Base-by-base conservation (phyloP, 2,797 vertebrate genomes). In the Hippocampus kuda region DNA sequence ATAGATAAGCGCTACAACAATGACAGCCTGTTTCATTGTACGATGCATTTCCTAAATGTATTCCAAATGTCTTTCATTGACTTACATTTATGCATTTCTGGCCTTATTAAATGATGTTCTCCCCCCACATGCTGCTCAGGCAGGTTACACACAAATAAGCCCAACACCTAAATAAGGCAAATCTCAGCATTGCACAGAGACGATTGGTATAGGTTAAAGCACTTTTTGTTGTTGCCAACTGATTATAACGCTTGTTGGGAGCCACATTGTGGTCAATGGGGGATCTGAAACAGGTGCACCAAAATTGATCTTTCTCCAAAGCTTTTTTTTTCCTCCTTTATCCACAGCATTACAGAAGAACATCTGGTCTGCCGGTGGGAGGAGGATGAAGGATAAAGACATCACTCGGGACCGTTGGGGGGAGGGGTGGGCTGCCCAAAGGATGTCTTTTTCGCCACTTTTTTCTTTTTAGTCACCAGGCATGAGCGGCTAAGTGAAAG, bases 361-460 rank as follows among this genome's bases (percentile, higher is more conserved):
- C 83, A 89, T 87, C 83, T 88, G 87, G 79, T 49, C 69, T 67
- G 71, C 72, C 72, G 72, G 72, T 66, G 54, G 74, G 79, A 82
- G 74, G 72, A 76, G 76, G 80, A 80, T 77, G 68, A 81, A 79
- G 77, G 71, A 86, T 85, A 83, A 83, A 85, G 86, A 85, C 81
- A 87, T 86, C 86, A 85, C 77, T 78, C 68, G 71, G 74, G 74
- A 54, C 75, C 20, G 42, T 70, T 34, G 34, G 34, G 78, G 72
- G 83, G 75, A 85, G 77, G 82, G 57, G 76, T n/a, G 75, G 72
- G 74, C 38, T 76, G 75, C 73, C 44, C 78, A 76, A 2, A 79
- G 72, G 65, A 80, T 72, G 65, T 76, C 73, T 74, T 70, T 41
- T 65, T 64, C 6, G n/a, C 80, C 64, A 38, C 65, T 75, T 74